Percentiles rank a stretch among this genome's conserved stretches.
phyloP scores from a whole-genome alignment of 1,140 invertebrate genomes.

The Drosophila ficusphila region DNA sequence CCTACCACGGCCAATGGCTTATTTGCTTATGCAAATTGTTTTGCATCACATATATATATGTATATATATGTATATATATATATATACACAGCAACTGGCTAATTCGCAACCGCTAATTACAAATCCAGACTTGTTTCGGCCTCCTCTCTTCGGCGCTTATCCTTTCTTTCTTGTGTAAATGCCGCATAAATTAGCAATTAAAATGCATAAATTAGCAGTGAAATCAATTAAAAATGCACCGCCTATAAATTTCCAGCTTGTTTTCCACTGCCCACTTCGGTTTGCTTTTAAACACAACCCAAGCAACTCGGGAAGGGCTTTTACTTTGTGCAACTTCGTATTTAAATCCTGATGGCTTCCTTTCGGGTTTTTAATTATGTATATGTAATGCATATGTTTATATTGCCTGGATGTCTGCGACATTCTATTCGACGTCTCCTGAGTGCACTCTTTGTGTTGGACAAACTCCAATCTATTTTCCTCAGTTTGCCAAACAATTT shows the following conservation, averaged over 20 bases:
- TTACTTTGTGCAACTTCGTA: too few relatives aligned
- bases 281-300: neutral
- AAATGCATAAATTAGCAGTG: slow-evolving; percentile 71
- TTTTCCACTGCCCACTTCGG: neutral
- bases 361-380: too few relatives aligned
- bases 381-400: too few relatives aligned
- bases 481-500: slow-evolving; percentile 15
- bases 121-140: slow-evolving; percentile 48
- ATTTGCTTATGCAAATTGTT: slow-evolving; percentile 74
- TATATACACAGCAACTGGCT: slow-evolving; percentile 28
- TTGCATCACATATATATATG: slow-evolving; percentile 55
- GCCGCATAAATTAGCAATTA: slow-evolving; percentile 77
- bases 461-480: slow-evolving; percentile 9
- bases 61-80: slow-evolving; percentile 41
- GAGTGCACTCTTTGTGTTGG: neutral
- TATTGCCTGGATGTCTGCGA: too few relatives aligned
- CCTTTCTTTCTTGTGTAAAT: slow-evolving; percentile 37
- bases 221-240: slow-evolving; percentile 68
- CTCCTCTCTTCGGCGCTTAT: neutral
- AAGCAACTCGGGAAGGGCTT: too few relatives aligned
- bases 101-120: slow-evolving; percentile 59
- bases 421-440: neutral
- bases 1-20: slow-evolving; percentile 13
- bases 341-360: too few relatives aligned
- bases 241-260: slow-evolving; percentile 55